These are phyloP conservation scores for Charanyca ferruginea DNA, from an alignment of 2,888 invertebrate species.

Conservation along the genomic window DNA sequence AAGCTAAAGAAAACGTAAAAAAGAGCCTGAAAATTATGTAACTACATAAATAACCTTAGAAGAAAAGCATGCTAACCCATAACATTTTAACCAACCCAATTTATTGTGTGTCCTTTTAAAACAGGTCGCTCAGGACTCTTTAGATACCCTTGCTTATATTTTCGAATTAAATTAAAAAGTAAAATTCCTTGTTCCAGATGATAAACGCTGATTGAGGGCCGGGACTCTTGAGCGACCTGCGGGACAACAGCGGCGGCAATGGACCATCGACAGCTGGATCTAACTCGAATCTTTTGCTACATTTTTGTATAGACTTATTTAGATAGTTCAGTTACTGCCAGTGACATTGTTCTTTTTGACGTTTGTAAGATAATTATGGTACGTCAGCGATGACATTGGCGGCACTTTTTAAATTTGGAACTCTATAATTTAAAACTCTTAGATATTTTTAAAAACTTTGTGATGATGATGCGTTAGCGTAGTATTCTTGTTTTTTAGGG, in stretches of 20 bases:
- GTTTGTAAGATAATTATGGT: slow-evolving; percentile 24
- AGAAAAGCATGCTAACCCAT: slow-evolving; percentile 29
- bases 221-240: slow-evolving; percentile 88
- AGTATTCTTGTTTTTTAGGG: slow-evolving; percentile 5
- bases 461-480: slow-evolving; percentile 1
- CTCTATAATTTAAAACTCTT: slow-evolving; percentile 11
- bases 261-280: slow-evolving; percentile 59
- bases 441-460: neutral
- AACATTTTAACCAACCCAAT: slow-evolving; percentile 15
- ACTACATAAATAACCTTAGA: neutral
- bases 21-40: slow-evolving; percentile 3
- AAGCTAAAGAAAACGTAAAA: slow-evolving; percentile 11
- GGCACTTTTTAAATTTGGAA: slow-evolving; percentile 36
- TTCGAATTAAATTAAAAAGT: slow-evolving; percentile 81
- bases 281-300: slow-evolving; percentile 55
- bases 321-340: slow-evolving; percentile 10
- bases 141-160: slow-evolving; percentile 71
- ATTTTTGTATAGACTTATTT: slow-evolving; percentile 48
- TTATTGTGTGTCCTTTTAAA: slow-evolving; percentile 57
- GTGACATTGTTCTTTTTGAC: slow-evolving; percentile 34
- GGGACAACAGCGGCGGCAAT: slow-evolving; percentile 63
- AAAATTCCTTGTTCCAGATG: slow-evolving; percentile 90
- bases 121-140: slow-evolving; percentile 88
- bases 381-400: slow-evolving; percentile 9
- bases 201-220: slow-evolving; percentile 89